phyloP scores from a whole-genome alignment of 2,113 vertebrate genomes.

The Cryptoleucopteryx plumbea region DNA sequence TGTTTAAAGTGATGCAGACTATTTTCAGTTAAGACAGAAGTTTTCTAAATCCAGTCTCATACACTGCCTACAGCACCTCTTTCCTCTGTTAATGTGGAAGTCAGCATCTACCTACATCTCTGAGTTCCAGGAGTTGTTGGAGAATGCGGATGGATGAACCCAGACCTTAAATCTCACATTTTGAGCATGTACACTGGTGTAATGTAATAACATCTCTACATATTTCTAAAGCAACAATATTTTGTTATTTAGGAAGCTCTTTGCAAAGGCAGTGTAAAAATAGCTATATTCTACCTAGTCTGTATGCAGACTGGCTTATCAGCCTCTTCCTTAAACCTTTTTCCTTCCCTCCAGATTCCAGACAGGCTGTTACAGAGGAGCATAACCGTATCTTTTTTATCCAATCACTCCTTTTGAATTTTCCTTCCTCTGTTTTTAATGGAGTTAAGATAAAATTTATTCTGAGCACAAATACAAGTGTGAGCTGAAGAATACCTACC shows the following conservation, averaged over 20 bases:
- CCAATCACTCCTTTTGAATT: not conserved
- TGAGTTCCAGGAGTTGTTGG: not conserved
- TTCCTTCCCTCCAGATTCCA: not conserved
- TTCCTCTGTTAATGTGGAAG: not conserved
- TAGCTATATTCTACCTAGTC: not conserved
- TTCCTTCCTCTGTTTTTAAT: not conserved
- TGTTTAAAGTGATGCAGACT: not conserved
- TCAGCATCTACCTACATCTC: not conserved
- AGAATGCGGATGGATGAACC: not conserved
- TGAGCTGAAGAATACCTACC: not conserved
- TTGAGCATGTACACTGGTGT: not conserved
- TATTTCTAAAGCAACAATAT: not conserved
- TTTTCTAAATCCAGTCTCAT: not conserved
- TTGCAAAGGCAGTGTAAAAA: not conserved
- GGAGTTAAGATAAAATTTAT: not conserved
- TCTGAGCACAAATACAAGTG: not conserved
- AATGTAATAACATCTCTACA: not conserved
- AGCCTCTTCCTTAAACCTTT: not conserved
- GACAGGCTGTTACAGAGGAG: not conserved
- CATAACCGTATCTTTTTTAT: not conserved
- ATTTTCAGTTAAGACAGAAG: not conserved
- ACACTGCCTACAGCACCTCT: not conserved
- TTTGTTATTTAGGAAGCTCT: not conserved
- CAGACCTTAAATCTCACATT: not conserved
- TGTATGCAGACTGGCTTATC: not conserved